These are phyloP conservation scores for Carassius auratus DNA, from an alignment of 2,113 vertebrate genomes.

Conservation along the genomic window DNA sequence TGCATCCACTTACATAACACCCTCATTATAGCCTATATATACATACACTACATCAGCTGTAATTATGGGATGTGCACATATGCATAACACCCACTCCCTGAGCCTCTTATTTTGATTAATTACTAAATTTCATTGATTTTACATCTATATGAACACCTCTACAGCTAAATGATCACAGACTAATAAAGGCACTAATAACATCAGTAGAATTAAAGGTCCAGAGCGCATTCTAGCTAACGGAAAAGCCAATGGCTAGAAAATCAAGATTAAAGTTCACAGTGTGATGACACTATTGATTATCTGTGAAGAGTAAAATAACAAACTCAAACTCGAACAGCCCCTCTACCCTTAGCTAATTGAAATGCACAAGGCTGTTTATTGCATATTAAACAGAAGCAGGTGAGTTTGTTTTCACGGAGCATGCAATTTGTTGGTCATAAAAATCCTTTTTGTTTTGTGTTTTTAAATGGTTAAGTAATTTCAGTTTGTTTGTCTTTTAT, in stretches of 20 bases:
- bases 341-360: constrained; percentile 8
- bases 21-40: background rate
- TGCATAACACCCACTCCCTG: background rate
- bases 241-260: constrained; percentile 35
- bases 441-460: constrained; percentile 32
- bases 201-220: background rate
- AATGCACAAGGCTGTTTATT: background rate
- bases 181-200: background rate
- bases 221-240: constrained; percentile 10
- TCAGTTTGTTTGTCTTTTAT: constrained; percentile 14
- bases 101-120: background rate
- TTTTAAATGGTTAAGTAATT: constrained; percentile 32
- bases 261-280: constrained; percentile 40
- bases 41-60: background rate
- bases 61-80: constrained; percentile 17
- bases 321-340: background rate
- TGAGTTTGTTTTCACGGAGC: no score
- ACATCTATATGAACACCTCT: background rate
- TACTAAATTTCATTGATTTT: background rate
- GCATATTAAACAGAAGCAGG: constrained; percentile 36
- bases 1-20: constrained; percentile 10
- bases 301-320: constrained; percentile 9
- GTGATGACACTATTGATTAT: constrained; percentile 45
- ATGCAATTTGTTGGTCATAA: background rate
- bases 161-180: background rate